phyloP scores from a whole-genome alignment of 2,113 vertebrate genomes.

The Pionites leucogaster region DNA sequence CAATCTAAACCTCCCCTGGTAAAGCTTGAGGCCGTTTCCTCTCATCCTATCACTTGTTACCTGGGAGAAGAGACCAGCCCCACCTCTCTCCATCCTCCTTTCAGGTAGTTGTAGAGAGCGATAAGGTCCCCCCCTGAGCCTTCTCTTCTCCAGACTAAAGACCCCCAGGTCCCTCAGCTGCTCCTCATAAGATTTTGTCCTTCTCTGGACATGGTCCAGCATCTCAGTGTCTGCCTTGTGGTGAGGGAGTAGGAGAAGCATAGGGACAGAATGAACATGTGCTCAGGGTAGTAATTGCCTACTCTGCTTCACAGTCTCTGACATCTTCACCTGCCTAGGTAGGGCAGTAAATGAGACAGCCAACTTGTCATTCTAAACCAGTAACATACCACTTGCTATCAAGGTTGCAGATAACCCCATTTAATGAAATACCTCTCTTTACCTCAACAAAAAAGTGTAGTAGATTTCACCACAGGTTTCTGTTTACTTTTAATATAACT shows the following conservation, averaged over 20 bases:
- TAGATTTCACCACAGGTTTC: neutral
- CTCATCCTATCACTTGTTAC: neutral
- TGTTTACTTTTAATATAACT: neutral
- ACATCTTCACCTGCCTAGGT: neutral
- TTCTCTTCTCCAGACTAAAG: neutral
- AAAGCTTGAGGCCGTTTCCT: neutral
- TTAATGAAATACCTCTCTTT: neutral
- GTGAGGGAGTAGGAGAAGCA: too few relatives aligned
- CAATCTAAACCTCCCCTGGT: neutral
- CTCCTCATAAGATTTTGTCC: neutral
- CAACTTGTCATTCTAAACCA: neutral
- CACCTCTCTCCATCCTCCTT: neutral
- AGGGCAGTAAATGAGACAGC: neutral
- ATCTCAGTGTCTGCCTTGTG: neutral
- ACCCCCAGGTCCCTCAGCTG: neutral
- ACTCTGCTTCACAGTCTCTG: neutral
- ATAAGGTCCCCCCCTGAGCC: accelerated
- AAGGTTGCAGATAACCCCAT: neutral
- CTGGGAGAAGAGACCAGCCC: neutral
- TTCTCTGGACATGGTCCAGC: neutral
- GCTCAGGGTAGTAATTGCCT: neutral
- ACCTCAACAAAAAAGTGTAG: neutral
- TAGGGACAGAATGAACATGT: neutral
- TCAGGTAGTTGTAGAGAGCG: neutral
- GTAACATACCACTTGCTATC: neutral